phyloP scores from a whole-genome alignment of 2,888 invertebrate species.

The Drosophila dives region DNA sequence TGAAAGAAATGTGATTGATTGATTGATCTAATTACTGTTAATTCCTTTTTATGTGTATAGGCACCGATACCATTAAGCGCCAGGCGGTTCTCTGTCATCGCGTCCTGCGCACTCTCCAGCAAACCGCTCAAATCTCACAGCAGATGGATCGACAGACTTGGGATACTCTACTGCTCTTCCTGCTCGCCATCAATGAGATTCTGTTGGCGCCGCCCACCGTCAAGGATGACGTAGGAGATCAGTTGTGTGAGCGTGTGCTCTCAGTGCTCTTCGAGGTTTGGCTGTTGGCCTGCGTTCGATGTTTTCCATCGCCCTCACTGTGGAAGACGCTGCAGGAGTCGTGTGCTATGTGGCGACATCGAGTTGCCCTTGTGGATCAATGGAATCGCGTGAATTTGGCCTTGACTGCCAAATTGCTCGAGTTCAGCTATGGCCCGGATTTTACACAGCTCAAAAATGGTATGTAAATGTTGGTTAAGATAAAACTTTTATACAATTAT shows the following conservation, averaged over 20 bases:
- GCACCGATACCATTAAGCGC: constrained; percentile 94
- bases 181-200: constrained; percentile 96
- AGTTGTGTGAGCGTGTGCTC: constrained; percentile 96
- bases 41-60: constrained; percentile 85
- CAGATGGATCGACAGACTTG: constrained; percentile 94
- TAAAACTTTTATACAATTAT: not conserved
- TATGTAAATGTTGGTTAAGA: constrained; percentile 82
- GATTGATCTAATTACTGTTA: not conserved
- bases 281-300: constrained; percentile 88
- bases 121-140: constrained; percentile 91
- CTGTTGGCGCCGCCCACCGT: constrained; percentile 96
- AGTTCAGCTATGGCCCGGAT: constrained; percentile 94
- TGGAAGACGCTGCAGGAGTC: constrained; percentile 98
- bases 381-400: constrained; percentile 97
- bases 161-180: constrained; percentile 94
- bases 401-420: constrained; percentile 92
- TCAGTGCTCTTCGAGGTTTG: constrained; percentile 96
- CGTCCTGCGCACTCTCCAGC: constrained; percentile 93
- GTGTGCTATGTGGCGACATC: constrained; percentile 97
- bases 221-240: constrained; percentile 97
- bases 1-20: not conserved
- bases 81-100: constrained; percentile 97
- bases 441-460: constrained; percentile 93
- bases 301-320: constrained; percentile 97
- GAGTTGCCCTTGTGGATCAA: constrained; percentile 95